phyloP scores from a whole-genome alignment of 2,113 vertebrate genomes.

The Amphiprion percula region DNA sequence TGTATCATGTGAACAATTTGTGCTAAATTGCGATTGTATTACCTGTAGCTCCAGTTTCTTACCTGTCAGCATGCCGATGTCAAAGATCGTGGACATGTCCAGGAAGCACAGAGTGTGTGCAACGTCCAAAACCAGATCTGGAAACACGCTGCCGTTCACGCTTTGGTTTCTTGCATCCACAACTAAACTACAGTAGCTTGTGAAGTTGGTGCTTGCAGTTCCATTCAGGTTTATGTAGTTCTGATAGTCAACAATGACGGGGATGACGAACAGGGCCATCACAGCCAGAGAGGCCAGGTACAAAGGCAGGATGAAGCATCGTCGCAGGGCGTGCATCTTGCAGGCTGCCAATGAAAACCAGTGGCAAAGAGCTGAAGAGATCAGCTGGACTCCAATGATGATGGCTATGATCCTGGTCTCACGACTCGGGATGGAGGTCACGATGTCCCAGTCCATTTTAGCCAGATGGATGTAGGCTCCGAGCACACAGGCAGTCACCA shows the following conservation, averaged over 20 bases:
- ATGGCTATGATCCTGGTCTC: constrained; percentile 55
- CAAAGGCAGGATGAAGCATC: constrained; percentile 79
- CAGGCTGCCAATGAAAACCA: constrained; percentile 80
- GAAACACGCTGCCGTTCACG: constrained; percentile 17
- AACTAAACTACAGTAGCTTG: constrained; percentile 45
- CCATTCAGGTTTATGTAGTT: constrained; percentile 17
- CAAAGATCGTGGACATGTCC: constrained; percentile 23
- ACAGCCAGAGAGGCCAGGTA: constrained; percentile 75
- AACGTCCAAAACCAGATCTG: constrained; percentile 57
- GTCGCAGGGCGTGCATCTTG: constrained; percentile 82
- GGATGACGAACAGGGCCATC: constrained; percentile 60
- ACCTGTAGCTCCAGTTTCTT: neutral
- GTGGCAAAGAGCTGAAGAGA: constrained; percentile 79
- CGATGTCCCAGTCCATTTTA: constrained; percentile 58
- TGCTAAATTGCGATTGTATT: no score
- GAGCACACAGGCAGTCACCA: constrained; percentile 65
- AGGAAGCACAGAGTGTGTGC: constrained; percentile 64
- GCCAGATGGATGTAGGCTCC: constrained; percentile 72
- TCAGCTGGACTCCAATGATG: constrained; percentile 71
- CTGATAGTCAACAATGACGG: constrained; percentile 37
- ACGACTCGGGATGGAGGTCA: constrained; percentile 41
- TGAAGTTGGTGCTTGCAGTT: constrained; percentile 46
- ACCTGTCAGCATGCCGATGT: constrained; percentile 62
- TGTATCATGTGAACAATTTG: no score
- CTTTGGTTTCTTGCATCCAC: constrained; percentile 8